Conservation (phyloP, 1,140 invertebrate genomes). For the Aporrectodea caliginosa region DNA sequence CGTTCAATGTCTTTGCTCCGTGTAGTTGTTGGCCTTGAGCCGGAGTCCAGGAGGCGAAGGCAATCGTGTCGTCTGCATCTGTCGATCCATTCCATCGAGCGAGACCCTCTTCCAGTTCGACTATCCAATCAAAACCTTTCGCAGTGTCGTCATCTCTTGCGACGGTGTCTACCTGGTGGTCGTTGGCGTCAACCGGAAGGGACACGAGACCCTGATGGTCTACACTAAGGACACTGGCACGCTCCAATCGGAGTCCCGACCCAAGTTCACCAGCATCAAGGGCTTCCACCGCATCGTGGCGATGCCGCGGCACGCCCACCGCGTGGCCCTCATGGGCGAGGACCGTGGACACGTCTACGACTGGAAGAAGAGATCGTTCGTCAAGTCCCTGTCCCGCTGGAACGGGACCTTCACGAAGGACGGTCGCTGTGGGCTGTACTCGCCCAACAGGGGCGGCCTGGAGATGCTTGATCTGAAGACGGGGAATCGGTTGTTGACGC, state of each 20-base stretch:
- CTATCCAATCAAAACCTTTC: not conserved
- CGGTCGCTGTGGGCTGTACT: slow-evolving; percentile 81
- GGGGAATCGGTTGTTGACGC: slow-evolving; percentile 73
- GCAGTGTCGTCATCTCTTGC: not conserved
- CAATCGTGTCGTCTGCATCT: not conserved
- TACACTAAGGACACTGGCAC: not conserved
- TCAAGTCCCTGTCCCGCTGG: slow-evolving; percentile 58
- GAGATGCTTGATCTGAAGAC: slow-evolving; percentile 61
- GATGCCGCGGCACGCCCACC: not conserved
- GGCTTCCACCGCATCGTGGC: not conserved
- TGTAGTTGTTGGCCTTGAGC: not conserved
- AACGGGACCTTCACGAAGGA: slow-evolving; percentile 58
- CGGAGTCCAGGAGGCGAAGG: not conserved
- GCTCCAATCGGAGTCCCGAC: not conserved
- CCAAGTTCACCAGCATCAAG: not conserved
- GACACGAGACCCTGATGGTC: not conserved
- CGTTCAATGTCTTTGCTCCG: no score
- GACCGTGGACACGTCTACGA: slow-evolving; percentile 76
- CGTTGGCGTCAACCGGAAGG: not conserved
- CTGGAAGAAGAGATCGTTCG: slow-evolving; percentile 58
- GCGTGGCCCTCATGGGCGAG: slow-evolving; percentile 76
- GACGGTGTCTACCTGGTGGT: not conserved
- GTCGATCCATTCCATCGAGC: not conserved
- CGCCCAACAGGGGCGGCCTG: slow-evolving; percentile 84
- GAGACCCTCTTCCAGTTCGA: not conserved